These are phyloP conservation scores for Eidolon dupreanum DNA, from an alignment of 2,797 vertebrate genomes.

Conservation along the genomic window DNA sequence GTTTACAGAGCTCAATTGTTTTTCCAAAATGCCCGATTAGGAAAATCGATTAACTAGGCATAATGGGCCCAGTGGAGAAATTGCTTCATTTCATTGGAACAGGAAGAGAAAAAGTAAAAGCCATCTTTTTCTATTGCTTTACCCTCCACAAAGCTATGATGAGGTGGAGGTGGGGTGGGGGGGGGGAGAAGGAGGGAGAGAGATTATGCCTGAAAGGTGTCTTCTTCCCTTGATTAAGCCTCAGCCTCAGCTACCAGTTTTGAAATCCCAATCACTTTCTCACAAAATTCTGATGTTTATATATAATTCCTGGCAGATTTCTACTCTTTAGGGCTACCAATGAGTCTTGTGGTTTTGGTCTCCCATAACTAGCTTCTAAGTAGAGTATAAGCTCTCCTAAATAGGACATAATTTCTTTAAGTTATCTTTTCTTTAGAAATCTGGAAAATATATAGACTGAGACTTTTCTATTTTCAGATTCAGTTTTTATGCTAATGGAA, in stretches of 20 bases:
- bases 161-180: too few species aligned
- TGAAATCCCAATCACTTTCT: background rate
- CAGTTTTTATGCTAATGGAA: background rate
- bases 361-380: background rate
- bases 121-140: background rate
- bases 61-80: conserved; percentile 3
- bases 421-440: background rate
- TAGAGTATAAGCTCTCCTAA: background rate
- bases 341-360: background rate
- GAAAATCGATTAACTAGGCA: conserved; percentile 59
- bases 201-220: background rate
- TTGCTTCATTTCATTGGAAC: conserved; percentile 35
- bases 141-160: background rate
- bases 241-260: background rate
- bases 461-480: background rate
- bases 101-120: conserved; percentile 28
- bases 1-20: conserved; percentile 47
- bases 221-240: background rate
- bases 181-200: too few species aligned
- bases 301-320: background rate
- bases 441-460: background rate
- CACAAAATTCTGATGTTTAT: background rate
- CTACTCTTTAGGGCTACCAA: background rate
- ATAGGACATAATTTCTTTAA: background rate
- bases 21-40: conserved; percentile 46